Percentiles rank a stretch among this genome's conserved stretches.
Conservation (phyloP, 2,797 vertebrate genomes). For the Gallinago solitaria region DNA sequence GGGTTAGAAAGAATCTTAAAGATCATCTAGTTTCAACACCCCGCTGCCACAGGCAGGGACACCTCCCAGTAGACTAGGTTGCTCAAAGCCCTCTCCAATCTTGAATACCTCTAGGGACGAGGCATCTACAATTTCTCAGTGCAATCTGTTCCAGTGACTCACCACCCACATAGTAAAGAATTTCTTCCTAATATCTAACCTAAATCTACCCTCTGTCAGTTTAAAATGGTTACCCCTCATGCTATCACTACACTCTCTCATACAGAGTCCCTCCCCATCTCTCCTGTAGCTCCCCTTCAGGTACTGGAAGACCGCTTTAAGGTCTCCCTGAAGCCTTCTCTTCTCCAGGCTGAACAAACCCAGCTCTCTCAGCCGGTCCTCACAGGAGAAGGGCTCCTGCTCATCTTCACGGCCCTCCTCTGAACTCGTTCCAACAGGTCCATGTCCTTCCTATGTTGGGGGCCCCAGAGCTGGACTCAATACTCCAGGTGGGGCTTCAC, state of each 20-base stretch:
- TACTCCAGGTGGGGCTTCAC: not conserved
- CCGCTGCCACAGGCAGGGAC: not conserved
- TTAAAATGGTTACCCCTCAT: not conserved
- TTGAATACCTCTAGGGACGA: not conserved
- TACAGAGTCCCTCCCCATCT: not conserved
- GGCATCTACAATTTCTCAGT: not conserved
- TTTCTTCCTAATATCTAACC: not conserved
- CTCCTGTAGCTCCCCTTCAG: not conserved
- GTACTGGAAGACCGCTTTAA: not conserved
- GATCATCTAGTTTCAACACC: not conserved
- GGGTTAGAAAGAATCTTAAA: not conserved
- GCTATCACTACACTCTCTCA: not conserved
- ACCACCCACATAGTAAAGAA: not conserved
- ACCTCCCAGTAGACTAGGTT: not conserved
- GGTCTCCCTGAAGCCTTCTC: not conserved
- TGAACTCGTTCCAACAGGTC: fast-evolving
- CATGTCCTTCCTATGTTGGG: not conserved
- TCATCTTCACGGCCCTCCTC: not conserved
- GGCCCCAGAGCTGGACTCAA: not conserved
- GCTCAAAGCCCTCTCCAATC: not conserved
- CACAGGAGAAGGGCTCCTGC: not conserved
- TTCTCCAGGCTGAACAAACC: not conserved
- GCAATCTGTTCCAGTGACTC: not conserved
- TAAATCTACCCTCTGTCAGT: not conserved
- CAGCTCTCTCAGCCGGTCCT: not conserved